Conservation (phyloP, 2,888 invertebrate species). For the Dasysyrphus albostriatus region DNA sequence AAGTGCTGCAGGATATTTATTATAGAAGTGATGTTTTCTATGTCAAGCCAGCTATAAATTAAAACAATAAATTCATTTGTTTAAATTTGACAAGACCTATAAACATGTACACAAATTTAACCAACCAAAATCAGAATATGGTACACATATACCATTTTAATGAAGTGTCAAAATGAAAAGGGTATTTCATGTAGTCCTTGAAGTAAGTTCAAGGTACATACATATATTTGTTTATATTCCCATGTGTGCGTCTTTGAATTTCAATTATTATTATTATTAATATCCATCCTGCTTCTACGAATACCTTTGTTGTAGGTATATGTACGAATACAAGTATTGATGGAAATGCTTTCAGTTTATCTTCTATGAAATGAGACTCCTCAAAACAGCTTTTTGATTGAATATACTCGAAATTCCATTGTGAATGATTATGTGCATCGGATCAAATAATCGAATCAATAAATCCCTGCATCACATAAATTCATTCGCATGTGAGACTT, state of each 20-base stretch:
- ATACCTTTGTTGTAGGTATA: neutral
- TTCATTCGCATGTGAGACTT: neutral
- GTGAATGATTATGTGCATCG: conserved; percentile 28
- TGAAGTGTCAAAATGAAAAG: conserved; percentile 36
- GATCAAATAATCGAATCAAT: conserved; percentile 72
- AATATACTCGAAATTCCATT: conserved; percentile 56
- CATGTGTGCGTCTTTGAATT: neutral
- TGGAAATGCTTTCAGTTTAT: neutral
- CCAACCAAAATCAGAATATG: neutral
- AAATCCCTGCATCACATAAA: conserved; percentile 46
- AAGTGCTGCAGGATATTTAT: neutral
- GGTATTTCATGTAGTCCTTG: conserved; percentile 2
- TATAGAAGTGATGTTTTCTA: neutral
- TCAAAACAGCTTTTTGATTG: conserved; percentile 46
- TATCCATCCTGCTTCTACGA: neutral
- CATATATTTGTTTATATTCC: neutral
- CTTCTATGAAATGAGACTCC: conserved; percentile 26
- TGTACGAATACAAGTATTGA: no score
- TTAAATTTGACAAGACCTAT: neutral
- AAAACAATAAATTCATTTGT: conserved; percentile 10
- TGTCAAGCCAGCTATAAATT: no score
- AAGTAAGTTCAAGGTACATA: neutral
- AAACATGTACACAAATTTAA: neutral
- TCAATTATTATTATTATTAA: conserved; percentile 18
- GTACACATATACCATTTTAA: conserved; percentile 16